Percentiles rank a stretch among this genome's conserved stretches.
These are phyloP conservation scores for Lasioglossum oenotherae DNA, from an alignment of 2,888 invertebrate genomes.

Conservation along the genomic window DNA sequence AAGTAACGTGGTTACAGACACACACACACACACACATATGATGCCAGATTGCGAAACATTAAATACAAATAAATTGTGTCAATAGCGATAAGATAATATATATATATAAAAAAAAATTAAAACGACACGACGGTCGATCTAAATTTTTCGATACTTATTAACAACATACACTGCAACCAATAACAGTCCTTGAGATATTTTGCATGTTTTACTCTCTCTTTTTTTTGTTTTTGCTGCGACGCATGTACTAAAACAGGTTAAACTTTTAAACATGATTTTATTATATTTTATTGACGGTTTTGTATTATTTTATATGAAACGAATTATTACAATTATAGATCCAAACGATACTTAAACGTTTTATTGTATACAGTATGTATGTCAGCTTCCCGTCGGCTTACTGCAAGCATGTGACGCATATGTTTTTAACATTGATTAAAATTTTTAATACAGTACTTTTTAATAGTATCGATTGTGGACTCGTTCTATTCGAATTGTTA, in stretches of 20 bases:
- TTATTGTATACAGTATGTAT: slow-evolving; percentile 48
- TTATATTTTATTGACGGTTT: slow-evolving; percentile 49
- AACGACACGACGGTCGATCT: slow-evolving; percentile 49
- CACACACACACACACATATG: slow-evolving; percentile 16
- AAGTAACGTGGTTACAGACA: slow-evolving; percentile 20
- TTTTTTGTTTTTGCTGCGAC: slow-evolving; percentile 42
- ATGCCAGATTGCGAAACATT: slow-evolving; percentile 66
- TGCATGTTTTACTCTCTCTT: slow-evolving; percentile 62
- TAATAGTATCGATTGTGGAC: slow-evolving; percentile 28
- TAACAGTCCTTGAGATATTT: slow-evolving; percentile 59
- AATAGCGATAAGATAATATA: slow-evolving; percentile 58
- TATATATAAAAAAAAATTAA: slow-evolving; percentile 31
- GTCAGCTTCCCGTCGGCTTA: slow-evolving; percentile 35
- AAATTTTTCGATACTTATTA: slow-evolving; percentile 63
- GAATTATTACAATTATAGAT: slow-evolving; percentile 48
- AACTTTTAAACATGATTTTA: slow-evolving; percentile 49
- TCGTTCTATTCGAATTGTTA: slow-evolving; percentile 25
- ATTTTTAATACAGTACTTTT: slow-evolving; percentile 42
- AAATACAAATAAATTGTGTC: slow-evolving; percentile 59
- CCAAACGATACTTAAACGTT: slow-evolving; percentile 49
- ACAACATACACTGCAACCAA: slow-evolving; percentile 55
- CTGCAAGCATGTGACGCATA: slow-evolving; percentile 35
- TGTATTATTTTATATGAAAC: slow-evolving; percentile 51
- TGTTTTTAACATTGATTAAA: slow-evolving; percentile 29
- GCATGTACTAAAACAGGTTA: slow-evolving; percentile 37